Percentiles rank a stretch among this genome's conserved stretches.
Conservation (phyloP, 2,888 invertebrate species). For the Boloria selene region DNA sequence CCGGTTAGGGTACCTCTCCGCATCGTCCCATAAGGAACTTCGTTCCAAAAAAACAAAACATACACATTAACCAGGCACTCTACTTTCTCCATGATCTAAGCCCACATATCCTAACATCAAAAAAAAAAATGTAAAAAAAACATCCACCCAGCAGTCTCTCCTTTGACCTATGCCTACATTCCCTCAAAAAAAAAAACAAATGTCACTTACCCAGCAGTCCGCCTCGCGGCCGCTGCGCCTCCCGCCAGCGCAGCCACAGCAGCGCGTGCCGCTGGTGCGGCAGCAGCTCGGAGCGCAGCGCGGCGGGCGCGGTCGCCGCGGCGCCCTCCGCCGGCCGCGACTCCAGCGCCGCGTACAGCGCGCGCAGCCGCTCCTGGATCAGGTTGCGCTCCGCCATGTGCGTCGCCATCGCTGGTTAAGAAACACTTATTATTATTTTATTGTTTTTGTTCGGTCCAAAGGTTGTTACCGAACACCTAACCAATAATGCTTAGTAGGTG, state of each 20-base stretch:
- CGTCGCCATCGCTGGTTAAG: conserved; percentile 86
- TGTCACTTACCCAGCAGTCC: conserved; percentile 90
- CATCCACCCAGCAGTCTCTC: too few species aligned
- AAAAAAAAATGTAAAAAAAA: too few species aligned
- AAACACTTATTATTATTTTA: too few species aligned
- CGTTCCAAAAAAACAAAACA: too few species aligned
- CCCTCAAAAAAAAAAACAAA: not conserved
- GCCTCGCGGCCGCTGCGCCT: conserved; percentile 91
- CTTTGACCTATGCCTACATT: too few species aligned
- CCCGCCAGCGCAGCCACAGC: conserved; percentile 95
- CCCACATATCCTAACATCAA: not conserved
- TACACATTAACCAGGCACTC: too few species aligned
- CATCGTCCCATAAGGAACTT: too few species aligned
- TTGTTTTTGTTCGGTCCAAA: too few species aligned
- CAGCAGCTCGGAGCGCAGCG: conserved; percentile 88
- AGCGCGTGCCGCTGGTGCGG: conserved; percentile 93
- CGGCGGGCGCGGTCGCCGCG: conserved; percentile 31
- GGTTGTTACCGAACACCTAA: too few species aligned
- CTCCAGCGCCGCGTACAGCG: conserved; percentile 86
- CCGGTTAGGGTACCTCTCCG: too few species aligned
- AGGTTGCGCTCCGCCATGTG: conserved; percentile 85
- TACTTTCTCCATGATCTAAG: not conserved
- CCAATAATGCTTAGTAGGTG: too few species aligned
- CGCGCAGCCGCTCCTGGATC: conserved; percentile 87
- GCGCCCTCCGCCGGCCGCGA: conserved; percentile 79